Percentiles rank a stretch among this genome's conserved stretches.
Evolutionary conservation across 2,888 invertebrate genomes (phyloP).

Genomic region (Biston stratarius): DNA sequence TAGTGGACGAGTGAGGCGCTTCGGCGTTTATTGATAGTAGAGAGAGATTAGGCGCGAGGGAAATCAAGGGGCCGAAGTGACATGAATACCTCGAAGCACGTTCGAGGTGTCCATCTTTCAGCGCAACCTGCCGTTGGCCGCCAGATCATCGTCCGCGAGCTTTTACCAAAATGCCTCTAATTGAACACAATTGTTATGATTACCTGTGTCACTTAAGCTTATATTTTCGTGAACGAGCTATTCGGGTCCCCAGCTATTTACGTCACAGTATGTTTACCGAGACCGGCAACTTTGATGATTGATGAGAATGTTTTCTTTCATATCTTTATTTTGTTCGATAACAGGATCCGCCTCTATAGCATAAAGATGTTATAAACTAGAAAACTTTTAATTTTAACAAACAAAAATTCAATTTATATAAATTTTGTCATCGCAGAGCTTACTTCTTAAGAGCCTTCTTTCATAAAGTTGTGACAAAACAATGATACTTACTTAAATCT

Average conservation of each 20-base stretch:
- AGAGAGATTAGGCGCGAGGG: conserved; percentile 48
- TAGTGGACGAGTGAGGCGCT: conserved; percentile 29
- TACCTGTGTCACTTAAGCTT: conserved; percentile 41
- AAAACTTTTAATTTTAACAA: conserved; percentile 18
- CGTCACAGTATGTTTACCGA: conserved; percentile 27
- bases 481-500: neutral
- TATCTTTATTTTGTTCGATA: conserved; percentile 21
- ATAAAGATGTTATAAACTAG: conserved; percentile 9
- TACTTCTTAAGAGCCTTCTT: neutral
- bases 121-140: conserved; percentile 37
- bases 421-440: conserved; percentile 10
- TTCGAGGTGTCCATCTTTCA: conserved; percentile 47
- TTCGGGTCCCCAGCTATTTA: conserved; percentile 15
- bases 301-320: conserved; percentile 26
- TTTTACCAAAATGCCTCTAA: conserved; percentile 49
- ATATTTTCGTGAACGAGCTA: conserved; percentile 23
- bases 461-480: neutral
- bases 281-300: conserved; percentile 23
- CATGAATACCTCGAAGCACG: conserved; percentile 47
- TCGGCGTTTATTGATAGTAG: conserved; percentile 48
- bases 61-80: conserved; percentile 47
- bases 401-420: conserved; percentile 23
- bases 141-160: conserved; percentile 43
- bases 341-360: conserved; percentile 8
- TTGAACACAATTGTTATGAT: conserved; percentile 39